Conservation (phyloP, 2,888 invertebrate species). For the Blera fallax region DNA sequence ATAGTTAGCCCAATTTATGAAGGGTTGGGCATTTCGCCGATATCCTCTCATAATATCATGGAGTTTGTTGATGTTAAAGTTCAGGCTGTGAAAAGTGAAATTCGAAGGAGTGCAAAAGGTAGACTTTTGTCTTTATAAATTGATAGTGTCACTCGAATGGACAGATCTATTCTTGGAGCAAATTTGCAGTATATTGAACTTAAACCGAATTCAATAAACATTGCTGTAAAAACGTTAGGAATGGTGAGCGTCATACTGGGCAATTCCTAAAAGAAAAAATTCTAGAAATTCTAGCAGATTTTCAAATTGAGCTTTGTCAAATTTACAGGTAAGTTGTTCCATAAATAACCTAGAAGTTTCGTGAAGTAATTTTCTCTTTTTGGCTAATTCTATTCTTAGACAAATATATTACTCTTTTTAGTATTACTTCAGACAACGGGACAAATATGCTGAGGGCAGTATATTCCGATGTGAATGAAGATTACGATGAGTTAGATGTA, state of each 20-base stretch:
- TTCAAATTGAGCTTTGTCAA: neutral
- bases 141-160: neutral
- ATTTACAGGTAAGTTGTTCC: neutral
- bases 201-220: neutral
- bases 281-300: conserved; percentile 4
- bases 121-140: conserved; percentile 17
- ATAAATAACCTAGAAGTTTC: neutral
- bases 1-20: neutral
- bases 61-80: neutral
- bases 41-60: conserved; percentile 1
- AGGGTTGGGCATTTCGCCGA: conserved; percentile 3
- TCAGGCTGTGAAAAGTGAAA: neutral
- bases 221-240: conserved; percentile 1
- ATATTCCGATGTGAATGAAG: neutral
- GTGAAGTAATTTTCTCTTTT: neutral
- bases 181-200: conserved; percentile 13
- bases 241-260: neutral
- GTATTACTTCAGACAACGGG: neutral
- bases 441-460: neutral
- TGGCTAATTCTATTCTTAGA: neutral
- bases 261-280: conserved; percentile 7
- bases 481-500: neutral
- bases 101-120: neutral
- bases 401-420: neutral
- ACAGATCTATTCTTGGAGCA: neutral